These are phyloP conservation scores for Caenorhabditis sp. DNA, from an alignment of 2,888 invertebrate species.

Conservation along the genomic window DNA sequence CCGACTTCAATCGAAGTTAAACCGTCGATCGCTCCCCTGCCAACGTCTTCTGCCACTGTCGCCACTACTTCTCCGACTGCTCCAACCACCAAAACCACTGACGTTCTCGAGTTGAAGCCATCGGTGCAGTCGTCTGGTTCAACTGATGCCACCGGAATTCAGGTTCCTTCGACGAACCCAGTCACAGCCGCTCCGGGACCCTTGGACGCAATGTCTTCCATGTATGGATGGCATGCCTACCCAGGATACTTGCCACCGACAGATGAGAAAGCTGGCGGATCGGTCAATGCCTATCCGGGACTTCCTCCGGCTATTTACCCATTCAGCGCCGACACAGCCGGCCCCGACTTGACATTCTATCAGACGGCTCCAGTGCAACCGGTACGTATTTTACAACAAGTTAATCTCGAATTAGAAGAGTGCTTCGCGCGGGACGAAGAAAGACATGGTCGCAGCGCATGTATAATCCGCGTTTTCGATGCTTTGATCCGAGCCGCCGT, in stretches of 20 bases:
- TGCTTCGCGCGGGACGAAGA: slow-evolving; percentile 1
- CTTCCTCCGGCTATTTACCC: slow-evolving; percentile 32
- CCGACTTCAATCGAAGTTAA: neutral
- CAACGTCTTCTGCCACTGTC: neutral
- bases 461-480: slow-evolving; percentile 53
- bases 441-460: slow-evolving; percentile 9
- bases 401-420: slow-evolving; percentile 40
- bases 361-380: slow-evolving; percentile 16
- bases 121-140: neutral
- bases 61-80: slow-evolving; percentile 14
- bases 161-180: neutral
- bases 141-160: slow-evolving; percentile 1
- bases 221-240: slow-evolving; percentile 44
- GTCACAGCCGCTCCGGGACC: slow-evolving; percentile 1
- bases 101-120: slow-evolving; percentile 41
- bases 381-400: slow-evolving; percentile 55
- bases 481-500: slow-evolving; percentile 44
- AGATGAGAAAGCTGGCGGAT: slow-evolving; percentile 36
- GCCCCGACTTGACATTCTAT: slow-evolving; percentile 27
- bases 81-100: slow-evolving; percentile 8
- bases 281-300: slow-evolving; percentile 25
- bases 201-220: slow-evolving; percentile 46
- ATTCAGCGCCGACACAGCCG: slow-evolving; percentile 31
- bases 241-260: slow-evolving; percentile 20
- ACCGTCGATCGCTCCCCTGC: neutral